A percentile compares a stretch with the other conserved stretches of the same genome.
These are phyloP conservation scores for Diachasmimorpha longicaudata DNA, from an alignment of 1,140 invertebrate species.

Conservation along the genomic window DNA sequence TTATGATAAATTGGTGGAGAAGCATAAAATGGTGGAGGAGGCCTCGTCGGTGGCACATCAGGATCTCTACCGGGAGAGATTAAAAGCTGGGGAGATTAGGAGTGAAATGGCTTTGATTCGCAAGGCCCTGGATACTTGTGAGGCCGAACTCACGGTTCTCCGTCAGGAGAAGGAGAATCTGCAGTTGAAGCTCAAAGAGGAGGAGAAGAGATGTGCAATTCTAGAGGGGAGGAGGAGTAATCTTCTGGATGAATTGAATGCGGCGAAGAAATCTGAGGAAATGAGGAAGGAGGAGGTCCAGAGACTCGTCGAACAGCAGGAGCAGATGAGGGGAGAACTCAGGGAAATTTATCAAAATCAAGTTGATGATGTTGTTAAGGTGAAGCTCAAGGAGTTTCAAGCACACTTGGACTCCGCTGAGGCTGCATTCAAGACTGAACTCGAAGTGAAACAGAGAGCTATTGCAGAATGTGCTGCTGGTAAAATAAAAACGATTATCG, in stretches of 20 bases:
- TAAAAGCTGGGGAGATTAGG: constrained; percentile 48
- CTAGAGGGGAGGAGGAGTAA: constrained; percentile 63
- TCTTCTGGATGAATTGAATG: constrained; percentile 59
- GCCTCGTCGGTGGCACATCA: constrained; percentile 44
- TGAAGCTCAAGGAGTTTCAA: constrained; percentile 80
- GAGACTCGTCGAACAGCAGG: constrained; percentile 64
- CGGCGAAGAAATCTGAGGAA: constrained; percentile 63
- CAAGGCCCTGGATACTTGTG: constrained; percentile 63
- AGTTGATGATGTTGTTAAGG: constrained; percentile 75
- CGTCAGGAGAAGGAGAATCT: constrained; percentile 65
- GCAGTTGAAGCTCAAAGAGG: constrained; percentile 62
- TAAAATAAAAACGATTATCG: constrained; percentile 74
- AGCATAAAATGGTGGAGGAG: constrained; percentile 47
- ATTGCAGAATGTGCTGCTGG: constrained; percentile 73
- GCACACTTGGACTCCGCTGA: constrained; percentile 73
- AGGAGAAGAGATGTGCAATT: constrained; percentile 58
- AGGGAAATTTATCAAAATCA: constrained; percentile 80
- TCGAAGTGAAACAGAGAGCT: constrained; percentile 69
- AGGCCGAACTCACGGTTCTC: constrained; percentile 63
- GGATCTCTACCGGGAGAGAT: constrained; percentile 54
- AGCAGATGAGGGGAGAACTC: constrained; percentile 71
- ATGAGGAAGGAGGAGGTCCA: constrained; percentile 63
- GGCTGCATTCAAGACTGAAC: constrained; percentile 68
- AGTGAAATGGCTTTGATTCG: constrained; percentile 62
- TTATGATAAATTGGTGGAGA: constrained; percentile 50